Conservation (phyloP, 2,797 vertebrate genomes). For the Eospalax fontanierii region DNA sequence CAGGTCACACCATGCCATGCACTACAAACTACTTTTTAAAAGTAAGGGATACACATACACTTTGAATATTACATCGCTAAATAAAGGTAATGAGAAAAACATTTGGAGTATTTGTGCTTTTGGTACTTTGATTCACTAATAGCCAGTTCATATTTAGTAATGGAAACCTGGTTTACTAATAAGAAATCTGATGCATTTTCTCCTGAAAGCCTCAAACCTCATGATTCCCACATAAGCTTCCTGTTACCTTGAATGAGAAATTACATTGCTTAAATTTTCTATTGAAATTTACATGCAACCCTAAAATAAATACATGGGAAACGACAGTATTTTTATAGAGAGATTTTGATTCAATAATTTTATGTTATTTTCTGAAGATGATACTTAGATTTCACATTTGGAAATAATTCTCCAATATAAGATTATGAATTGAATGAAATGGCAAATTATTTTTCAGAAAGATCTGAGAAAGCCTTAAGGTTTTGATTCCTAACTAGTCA, state of each 20-base stretch:
- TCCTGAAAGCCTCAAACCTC: not conserved
- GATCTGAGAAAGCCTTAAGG: not conserved
- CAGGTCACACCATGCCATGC: not conserved
- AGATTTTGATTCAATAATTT: not conserved
- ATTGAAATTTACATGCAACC: not conserved
- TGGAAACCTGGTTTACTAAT: not conserved
- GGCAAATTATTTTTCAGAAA: not conserved
- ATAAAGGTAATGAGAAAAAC: not conserved
- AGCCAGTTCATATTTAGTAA: not conserved
- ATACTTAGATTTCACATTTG: conserved; percentile 10
- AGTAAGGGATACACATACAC: not conserved
- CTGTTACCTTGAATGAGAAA: not conserved
- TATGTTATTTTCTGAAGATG: not conserved
- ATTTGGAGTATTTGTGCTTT: not conserved
- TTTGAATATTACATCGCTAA: not conserved
- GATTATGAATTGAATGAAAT: not conserved
- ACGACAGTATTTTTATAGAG: not conserved
- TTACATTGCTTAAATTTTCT: not conserved
- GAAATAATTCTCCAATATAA: not conserved
- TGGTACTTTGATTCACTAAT: conserved; percentile 16
- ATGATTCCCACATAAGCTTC: not conserved
- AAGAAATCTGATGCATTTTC: not conserved
- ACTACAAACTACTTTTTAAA: not conserved
- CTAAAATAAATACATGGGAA: not conserved
- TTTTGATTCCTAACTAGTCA: not conserved